A percentile compares a stretch with the other conserved stretches of the same genome.
These are phyloP conservation scores for Trachurus trachurus DNA, from an alignment of 2,797 vertebrate genomes.

Conservation along the genomic window DNA sequence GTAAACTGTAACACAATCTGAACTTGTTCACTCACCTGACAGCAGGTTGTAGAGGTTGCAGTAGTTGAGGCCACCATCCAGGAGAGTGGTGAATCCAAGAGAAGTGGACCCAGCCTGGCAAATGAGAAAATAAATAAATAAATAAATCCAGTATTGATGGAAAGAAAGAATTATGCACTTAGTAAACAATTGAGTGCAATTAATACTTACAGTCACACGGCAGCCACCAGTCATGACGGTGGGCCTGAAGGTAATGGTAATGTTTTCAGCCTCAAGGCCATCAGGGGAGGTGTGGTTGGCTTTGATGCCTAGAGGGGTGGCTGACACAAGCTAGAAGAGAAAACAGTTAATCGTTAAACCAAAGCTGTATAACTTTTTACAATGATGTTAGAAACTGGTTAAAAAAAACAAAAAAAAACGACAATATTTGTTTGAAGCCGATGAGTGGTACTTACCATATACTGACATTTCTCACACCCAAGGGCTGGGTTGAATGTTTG, in stretches of 20 bases:
- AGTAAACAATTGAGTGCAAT: neutral
- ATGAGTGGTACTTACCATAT: constrained; percentile 26
- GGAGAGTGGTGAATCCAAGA: constrained; percentile 53
- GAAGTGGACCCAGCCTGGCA: constrained; percentile 53
- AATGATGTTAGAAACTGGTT: neutral
- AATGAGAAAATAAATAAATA: neutral
- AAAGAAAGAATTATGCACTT: too few species aligned
- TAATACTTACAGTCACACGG: constrained; percentile 51
- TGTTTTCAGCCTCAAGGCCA: constrained; percentile 41
- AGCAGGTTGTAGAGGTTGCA: constrained; percentile 69
- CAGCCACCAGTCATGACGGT: constrained; percentile 34
- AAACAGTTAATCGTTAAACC: neutral
- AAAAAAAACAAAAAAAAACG: too few species aligned
- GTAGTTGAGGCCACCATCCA: constrained; percentile 63
- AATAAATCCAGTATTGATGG: too few species aligned
- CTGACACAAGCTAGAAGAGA: constrained; percentile 56
- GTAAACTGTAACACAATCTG: neutral
- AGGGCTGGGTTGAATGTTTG: constrained; percentile 27
- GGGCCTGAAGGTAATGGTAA: constrained; percentile 42
- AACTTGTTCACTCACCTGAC: constrained; percentile 48
- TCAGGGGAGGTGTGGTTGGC: constrained; percentile 64
- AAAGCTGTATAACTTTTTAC: too few species aligned
- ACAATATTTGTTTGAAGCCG: neutral
- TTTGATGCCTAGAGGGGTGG: neutral
- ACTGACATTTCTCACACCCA: constrained; percentile 37